Conservation (phyloP, 1,140 invertebrate species). For the Bombyx mandarina region DNA sequence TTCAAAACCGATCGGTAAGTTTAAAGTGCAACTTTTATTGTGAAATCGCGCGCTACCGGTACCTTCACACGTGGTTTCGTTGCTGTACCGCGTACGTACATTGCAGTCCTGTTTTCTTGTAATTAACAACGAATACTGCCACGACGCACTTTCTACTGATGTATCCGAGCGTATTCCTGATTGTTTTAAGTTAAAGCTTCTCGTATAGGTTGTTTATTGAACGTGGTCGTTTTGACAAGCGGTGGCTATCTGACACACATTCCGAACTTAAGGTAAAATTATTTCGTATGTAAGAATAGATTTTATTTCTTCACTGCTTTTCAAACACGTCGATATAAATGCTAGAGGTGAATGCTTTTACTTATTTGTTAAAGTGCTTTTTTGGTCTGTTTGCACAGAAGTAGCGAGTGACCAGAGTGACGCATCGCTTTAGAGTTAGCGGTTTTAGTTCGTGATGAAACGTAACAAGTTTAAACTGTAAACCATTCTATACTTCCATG, state of each 20-base stretch:
- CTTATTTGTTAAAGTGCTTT: too few species aligned
- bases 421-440: too few species aligned
- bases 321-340: too few species aligned
- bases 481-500: too few species aligned
- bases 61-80: constrained; percentile 61
- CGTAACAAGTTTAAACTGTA: too few species aligned
- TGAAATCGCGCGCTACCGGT: constrained; percentile 60
- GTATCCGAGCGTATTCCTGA: constrained; percentile 20
- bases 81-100: constrained; percentile 48
- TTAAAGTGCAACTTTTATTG: constrained; percentile 39
- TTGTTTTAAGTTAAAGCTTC: constrained; percentile 27
- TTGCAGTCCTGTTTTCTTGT: constrained; percentile 38
- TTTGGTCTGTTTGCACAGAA: too few species aligned
- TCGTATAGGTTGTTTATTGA: constrained; percentile 50
- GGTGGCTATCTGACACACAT: constrained; percentile 42
- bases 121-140: constrained; percentile 24
- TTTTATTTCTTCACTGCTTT: too few species aligned
- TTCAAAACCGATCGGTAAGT: constrained; percentile 61
- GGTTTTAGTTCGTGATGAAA: too few species aligned
- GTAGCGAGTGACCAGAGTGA: too few species aligned
- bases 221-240: constrained; percentile 60
- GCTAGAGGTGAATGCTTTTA: too few species aligned
- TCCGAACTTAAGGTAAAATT: constrained; percentile 35
- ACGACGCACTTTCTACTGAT: constrained; percentile 17
- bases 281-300: constrained; percentile 3